Evolutionary conservation across 2,797 vertebrate genomes (phyloP).

Genomic region (Rhinogobio ventralis): DNA sequence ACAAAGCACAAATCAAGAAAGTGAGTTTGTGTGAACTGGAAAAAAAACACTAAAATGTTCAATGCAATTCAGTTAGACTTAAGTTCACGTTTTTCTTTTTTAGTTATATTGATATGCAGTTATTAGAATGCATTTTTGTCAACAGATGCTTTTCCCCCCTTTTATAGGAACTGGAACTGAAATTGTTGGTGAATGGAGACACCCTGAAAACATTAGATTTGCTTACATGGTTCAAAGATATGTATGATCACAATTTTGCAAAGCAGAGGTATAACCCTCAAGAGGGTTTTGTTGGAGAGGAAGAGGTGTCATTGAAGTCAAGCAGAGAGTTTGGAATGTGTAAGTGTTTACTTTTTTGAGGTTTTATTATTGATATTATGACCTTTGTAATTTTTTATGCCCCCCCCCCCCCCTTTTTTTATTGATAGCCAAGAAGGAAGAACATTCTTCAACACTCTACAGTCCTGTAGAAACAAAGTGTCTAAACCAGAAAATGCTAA

Average conservation of each 20-base stretch:
- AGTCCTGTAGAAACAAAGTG: slow-evolving; percentile 4
- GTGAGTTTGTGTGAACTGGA: slow-evolving; percentile 49
- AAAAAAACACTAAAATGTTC: not conserved
- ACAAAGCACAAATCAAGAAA: slow-evolving; percentile 56
- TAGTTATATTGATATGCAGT: not conserved
- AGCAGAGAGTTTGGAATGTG: not conserved
- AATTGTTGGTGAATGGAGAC: slow-evolving; percentile 58
- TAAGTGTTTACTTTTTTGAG: not conserved
- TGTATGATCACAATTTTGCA: slow-evolving; percentile 61
- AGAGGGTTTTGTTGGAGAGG: slow-evolving; percentile 60
- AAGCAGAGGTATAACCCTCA: slow-evolving; percentile 53
- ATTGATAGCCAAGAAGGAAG: slow-evolving; percentile 19
- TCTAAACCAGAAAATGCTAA: slow-evolving; percentile 23
- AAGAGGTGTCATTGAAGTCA: slow-evolving; percentile 32
- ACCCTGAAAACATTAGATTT: slow-evolving; percentile 49
- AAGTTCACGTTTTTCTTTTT: not conserved
- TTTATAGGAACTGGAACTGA: slow-evolving; percentile 63
- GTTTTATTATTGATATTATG: not conserved
- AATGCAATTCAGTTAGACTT: not conserved
- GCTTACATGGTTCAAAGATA: slow-evolving; percentile 69
- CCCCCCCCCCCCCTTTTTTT: slow-evolving; percentile 16
- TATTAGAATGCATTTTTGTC: no score
- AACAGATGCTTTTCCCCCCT: not conserved
- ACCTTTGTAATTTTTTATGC: not conserved
- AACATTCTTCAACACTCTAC: slow-evolving; percentile 14